Percentiles rank a stretch among this genome's conserved stretches.
phyloP scores from a whole-genome alignment of 2,888 invertebrate genomes.

The Corythucha ciliata region DNA sequence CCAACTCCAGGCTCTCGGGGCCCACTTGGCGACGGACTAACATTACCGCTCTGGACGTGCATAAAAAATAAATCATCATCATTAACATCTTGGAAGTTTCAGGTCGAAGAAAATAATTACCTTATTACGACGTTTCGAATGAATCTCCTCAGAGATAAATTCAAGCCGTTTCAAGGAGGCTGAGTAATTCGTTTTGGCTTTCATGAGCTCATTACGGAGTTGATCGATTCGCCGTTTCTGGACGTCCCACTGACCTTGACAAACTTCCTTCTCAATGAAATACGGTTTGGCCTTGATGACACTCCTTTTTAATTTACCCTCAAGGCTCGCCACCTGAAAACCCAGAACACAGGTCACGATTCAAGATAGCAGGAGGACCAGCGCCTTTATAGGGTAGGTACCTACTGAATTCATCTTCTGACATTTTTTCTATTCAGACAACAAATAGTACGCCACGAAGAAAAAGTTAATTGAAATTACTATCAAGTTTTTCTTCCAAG shows the following conservation, averaged over 20 bases:
- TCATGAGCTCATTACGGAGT: conserved; percentile 66
- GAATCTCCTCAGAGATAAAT: conserved; percentile 86
- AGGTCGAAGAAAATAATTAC: conserved; percentile 36
- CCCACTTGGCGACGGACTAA: conserved; percentile 34
- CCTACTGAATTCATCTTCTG: too few relatives aligned
- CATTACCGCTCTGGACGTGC: conserved; percentile 25
- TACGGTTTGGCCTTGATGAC: conserved; percentile 82
- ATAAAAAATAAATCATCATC: background rate
- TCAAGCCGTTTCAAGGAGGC: conserved; percentile 74
- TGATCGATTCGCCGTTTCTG: conserved; percentile 76
- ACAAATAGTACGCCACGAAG: too few relatives aligned
- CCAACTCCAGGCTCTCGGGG: conserved; percentile 66
- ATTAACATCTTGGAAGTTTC: background rate
- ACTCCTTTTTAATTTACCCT: conserved; percentile 70
- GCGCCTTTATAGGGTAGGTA: too few relatives aligned
- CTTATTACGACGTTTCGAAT: conserved; percentile 48
- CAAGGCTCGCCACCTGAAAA: conserved; percentile 61
- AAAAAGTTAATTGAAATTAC: too few relatives aligned
- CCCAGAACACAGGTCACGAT: too few relatives aligned
- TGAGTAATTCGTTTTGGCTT: conserved; percentile 72
- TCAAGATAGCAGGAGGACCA: too few relatives aligned
- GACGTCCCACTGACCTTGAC: conserved; percentile 73
- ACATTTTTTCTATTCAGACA: too few relatives aligned
- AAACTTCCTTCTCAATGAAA: conserved; percentile 80
- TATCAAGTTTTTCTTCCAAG: too few relatives aligned